Evolutionary conservation across 2,888 invertebrate genomes (phyloP), one percentile per base, ranked within the genome.

Genomic region (Phrixothrix hirtus): DNA sequence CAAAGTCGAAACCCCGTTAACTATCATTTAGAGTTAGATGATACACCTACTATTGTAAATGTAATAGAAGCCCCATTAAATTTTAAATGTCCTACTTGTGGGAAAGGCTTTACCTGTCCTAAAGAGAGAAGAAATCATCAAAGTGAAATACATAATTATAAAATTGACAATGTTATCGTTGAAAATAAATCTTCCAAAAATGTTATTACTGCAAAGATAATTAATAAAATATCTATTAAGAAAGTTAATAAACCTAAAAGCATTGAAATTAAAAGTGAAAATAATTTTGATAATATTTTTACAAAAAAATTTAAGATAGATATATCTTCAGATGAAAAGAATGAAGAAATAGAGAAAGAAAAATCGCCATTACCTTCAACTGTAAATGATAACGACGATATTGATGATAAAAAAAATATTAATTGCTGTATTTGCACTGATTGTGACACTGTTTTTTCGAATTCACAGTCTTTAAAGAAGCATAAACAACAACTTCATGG

Each of bases 71-170:
- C 77, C 61, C 65, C 73, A 61, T 62, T 72, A 10, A 76, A 78
- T 27, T 81, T 81, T 70, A 79, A 81, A 57, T 87, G 86, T 71
- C 71, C 79, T 0, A 75, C 78, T 26, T 87, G 87, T 64, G 78
- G 78, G 2, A 78, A 79, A 51, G 78, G 79, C 39, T 84, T 84
- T 65, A 74, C 79, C 17, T 81, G 83, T 26, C 78, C 82, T 1
- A 83, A 83, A 63, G 86, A 86, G 69, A 75, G 87, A 46, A 79
- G 85, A 14, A 78, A 82, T 12, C 87, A 87, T 70, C 80, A 79
- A 58, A 70, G 79, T 6, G 77, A 79, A 26, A 77, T 77, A 42
- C 86, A 85, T 67, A 25, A 75, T 75, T 29, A 74, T 75, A 26
- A 72, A 74, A 57, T 44, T 53, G 32, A 58, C 15, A 64, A 70